A percentile compares a stretch with the other conserved stretches of the same genome.
Evolutionary conservation across 2,797 vertebrate genomes (phyloP).

Genomic region (Sebastolobus altivelis): DNA sequence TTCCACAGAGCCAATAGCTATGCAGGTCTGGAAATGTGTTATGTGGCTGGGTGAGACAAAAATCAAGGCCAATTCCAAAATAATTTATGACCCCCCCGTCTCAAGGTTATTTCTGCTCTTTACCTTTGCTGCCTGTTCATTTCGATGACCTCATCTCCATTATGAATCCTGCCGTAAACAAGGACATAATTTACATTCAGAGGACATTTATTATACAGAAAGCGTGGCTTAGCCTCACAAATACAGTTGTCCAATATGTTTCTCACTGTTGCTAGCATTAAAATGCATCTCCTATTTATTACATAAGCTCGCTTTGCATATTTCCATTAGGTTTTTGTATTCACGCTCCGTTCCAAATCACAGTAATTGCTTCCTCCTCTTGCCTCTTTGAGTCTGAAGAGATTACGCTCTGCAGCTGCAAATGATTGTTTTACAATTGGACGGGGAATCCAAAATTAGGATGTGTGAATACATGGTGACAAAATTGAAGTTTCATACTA

Average conservation of each 20-base stretch:
- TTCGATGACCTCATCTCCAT: constrained; percentile 59
- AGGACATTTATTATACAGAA: constrained; percentile 39
- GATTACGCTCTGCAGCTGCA: constrained; percentile 64
- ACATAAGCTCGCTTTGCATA: constrained; percentile 69
- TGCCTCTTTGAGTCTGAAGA: constrained; percentile 58
- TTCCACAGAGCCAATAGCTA: constrained; percentile 75
- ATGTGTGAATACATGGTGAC: constrained; percentile 41
- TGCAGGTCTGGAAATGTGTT: constrained; percentile 74
- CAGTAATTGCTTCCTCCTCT: constrained; percentile 71
- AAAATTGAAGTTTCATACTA: constrained; percentile 50
- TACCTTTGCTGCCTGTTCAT: constrained; percentile 53
- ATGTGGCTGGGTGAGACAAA: constrained; percentile 66
- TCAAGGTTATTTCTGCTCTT: constrained; percentile 69
- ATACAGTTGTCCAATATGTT: constrained; percentile 17
- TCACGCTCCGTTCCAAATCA: constrained; percentile 54
- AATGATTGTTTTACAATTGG: constrained; percentile 62
- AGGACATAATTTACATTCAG: constrained; percentile 50
- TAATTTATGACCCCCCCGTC: constrained; percentile 64
- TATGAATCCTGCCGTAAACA: constrained; percentile 58
- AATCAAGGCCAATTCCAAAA: constrained; percentile 73
- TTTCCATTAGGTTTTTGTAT: constrained; percentile 59
- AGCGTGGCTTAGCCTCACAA: constrained; percentile 36
- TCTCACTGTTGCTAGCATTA: constrained; percentile 37
- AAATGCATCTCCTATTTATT: constrained; percentile 58
- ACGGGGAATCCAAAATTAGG: constrained; percentile 58